A percentile compares a stretch with the other conserved stretches of the same genome.
Conservation (phyloP, 1,140 invertebrate species). For the Drosophila nebulosa region DNA sequence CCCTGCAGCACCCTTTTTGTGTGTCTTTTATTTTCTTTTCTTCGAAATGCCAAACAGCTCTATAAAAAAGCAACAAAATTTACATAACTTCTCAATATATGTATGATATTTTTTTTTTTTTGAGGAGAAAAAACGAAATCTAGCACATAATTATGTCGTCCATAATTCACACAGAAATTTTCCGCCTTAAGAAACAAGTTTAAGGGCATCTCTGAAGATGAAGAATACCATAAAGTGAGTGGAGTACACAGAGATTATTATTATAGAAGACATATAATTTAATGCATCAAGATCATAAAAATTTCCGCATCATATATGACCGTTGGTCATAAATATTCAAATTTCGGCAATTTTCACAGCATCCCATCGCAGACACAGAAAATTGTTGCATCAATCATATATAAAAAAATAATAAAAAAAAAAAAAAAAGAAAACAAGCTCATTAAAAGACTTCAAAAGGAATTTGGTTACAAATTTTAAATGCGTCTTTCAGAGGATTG, state of each 20-base stretch:
- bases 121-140: constrained; percentile 18
- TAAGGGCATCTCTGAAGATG: constrained; percentile 23
- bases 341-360: constrained; percentile 44
- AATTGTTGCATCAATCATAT: constrained; percentile 68
- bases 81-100: constrained; percentile 46
- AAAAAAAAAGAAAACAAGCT: constrained; percentile 55
- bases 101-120: background rate
- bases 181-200: constrained; percentile 66
- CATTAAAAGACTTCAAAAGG: constrained; percentile 65
- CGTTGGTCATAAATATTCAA: constrained; percentile 81
- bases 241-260: background rate
- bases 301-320: constrained; percentile 79
- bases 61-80: constrained; percentile 31
- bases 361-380: constrained; percentile 44
- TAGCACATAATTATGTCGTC: constrained; percentile 41
- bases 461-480: constrained; percentile 40
- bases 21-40: background rate
- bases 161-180: constrained; percentile 58
- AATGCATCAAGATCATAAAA: constrained; percentile 64
- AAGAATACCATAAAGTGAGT: constrained; percentile 14
- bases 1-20: background rate
- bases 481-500: constrained; percentile 8
- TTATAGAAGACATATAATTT: constrained; percentile 38
- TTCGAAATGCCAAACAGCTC: background rate
- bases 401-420: too few species aligned